These are phyloP conservation scores for Chionomys nivalis DNA, from an alignment of 2,113 vertebrate species.

Conservation along the genomic window DNA sequence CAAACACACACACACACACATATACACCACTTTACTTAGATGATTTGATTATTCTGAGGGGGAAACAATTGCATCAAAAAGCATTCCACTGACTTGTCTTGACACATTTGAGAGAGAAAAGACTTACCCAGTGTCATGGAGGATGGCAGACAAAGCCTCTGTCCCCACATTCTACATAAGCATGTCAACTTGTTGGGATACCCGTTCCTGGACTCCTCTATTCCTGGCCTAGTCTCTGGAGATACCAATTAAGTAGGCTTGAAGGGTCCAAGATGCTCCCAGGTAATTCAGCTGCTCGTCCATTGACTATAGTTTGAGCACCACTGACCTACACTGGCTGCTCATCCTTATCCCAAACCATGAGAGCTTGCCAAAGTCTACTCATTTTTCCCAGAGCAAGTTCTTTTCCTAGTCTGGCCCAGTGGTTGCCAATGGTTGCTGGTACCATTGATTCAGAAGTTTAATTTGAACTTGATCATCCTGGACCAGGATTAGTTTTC, in stretches of 20 bases:
- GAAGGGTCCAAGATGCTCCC: neutral
- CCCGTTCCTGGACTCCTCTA: neutral
- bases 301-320: neutral
- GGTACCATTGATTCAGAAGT: slow-evolving; percentile 1
- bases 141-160: neutral
- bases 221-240: neutral
- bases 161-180: neutral
- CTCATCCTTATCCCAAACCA: neutral
- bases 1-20: neutral
- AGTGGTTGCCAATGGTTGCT: neutral
- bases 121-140: accelerated
- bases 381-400: neutral
- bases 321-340: neutral
- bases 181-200: neutral
- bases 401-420: neutral
- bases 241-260: neutral
- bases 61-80: neutral
- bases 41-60: neutral
- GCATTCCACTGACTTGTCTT: neutral
- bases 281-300: neutral
- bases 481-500: neutral
- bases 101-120: neutral
- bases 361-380: neutral
- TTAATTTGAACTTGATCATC: neutral
- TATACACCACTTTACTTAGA: neutral